Evolutionary conservation across 2,113 vertebrate species (phyloP).

Genomic region (Lamprologus sp.): DNA sequence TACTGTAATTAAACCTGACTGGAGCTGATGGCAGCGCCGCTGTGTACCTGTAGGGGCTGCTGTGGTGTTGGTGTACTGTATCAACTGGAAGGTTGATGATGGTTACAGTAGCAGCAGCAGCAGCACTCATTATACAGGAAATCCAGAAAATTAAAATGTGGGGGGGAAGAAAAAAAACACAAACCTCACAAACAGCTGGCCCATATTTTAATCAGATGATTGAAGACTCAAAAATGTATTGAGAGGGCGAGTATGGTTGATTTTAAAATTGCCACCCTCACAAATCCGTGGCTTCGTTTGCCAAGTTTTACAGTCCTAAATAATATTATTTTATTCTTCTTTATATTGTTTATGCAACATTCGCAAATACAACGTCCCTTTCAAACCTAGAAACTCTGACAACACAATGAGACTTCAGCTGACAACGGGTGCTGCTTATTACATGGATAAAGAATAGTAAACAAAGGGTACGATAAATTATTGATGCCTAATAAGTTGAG

Average conservation of each 20-base stretch:
- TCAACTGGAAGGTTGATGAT: neutral
- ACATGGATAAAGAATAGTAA: conserved; percentile 53
- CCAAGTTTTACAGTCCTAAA: conserved; percentile 11
- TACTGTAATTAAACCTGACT: neutral
- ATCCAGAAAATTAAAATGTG: conserved; percentile 1
- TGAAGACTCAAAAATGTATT: neutral
- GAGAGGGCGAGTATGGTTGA: neutral
- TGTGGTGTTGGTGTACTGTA: conserved; percentile 35
- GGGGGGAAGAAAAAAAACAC: neutral
- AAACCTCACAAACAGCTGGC: conserved; percentile 17
- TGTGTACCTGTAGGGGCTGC: conserved; percentile 39
- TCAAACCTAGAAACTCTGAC: conserved; percentile 28
- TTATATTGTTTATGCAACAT: neutral
- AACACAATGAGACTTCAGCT: conserved; percentile 8
- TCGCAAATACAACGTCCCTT: neutral
- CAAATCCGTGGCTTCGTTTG: neutral
- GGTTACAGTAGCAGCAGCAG: conserved; percentile 9
- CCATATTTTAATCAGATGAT: conserved; percentile 14
- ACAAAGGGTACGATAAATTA: conserved; percentile 54
- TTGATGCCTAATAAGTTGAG: conserved; percentile 60
- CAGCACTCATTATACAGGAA: conserved; percentile 32
- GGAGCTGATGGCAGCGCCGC: neutral
- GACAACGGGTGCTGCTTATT: conserved; percentile 44
- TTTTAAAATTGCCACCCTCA: neutral
- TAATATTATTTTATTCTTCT: neutral